Evolutionary conservation across 2,113 vertebrate genomes (phyloP), one percentile per base, ranked within the genome.

Genomic region (Haliaeetus leucogaster): DNA sequence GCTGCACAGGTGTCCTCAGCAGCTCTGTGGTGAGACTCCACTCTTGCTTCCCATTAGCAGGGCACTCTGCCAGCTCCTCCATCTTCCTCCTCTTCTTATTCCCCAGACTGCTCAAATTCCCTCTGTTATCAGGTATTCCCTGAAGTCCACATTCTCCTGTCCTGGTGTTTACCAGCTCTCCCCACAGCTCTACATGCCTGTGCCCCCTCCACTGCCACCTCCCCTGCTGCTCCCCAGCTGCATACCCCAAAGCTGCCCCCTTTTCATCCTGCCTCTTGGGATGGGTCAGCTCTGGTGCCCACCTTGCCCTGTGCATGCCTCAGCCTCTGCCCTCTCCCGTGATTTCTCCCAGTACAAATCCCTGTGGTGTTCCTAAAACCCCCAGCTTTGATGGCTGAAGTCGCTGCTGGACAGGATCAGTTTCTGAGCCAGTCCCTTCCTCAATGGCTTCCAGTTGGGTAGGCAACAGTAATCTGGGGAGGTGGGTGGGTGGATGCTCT

Each of bases 341-440:
- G 3, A 10, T 47, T 71, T 70, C 23, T 74, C 13, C 22, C 10
- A 15, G 26, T 53, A 36, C 0, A 0, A 17, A 19, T 47, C 29
- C 16, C 30, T 58, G 26, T 34, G 38, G 4, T 42, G 7, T 12
- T 67, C 4, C 36, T 45, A 19, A 55, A 70, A 62, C 7, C 1
- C 4, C 9, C 17, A n/a, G 7, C 23, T 62, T 25, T 40, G 36
- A 36, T 22, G 11, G 21, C 13, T 43, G 18, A 50, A 61, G 8
- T 58, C 0, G 0, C 16, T 71, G 43, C 30, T 34, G 40, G n/a
- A 26, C 1, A 1, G 25, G 23, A 43, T 18, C 45, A 9, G 10
- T 22, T 76, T 77, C 40, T 66, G 45, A 30, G 25, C 13, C 26
- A 83, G 14, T 4, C 10, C 6, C 14, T 52, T 68, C 63, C 26